phyloP scores from a whole-genome alignment of 2,888 invertebrate species.

The Bursaphelenchus okinawaensis region DNA sequence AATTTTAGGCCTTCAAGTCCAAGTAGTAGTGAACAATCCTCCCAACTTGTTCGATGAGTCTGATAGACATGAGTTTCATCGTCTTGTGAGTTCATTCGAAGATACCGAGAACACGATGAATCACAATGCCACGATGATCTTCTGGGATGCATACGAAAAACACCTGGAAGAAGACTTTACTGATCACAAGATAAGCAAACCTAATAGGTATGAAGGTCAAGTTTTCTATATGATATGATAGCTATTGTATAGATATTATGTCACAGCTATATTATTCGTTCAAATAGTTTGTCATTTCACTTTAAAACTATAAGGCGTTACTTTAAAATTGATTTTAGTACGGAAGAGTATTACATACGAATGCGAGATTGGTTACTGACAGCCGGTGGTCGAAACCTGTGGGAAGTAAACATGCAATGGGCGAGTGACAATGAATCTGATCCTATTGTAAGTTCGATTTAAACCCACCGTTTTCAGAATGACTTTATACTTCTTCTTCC shows the following conservation, averaged over 20 bases:
- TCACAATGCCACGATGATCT: constrained; percentile 55
- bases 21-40: constrained; percentile 53
- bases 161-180: constrained; percentile 38
- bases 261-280: too few species aligned
- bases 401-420: constrained; percentile 57
- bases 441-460: constrained; percentile 65
- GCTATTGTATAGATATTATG: too few species aligned
- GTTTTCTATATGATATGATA: neutral
- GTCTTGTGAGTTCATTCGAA: constrained; percentile 41
- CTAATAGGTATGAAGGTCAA: neutral
- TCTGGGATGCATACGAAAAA: constrained; percentile 48
- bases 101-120: constrained; percentile 52
- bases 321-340: constrained; percentile 14
- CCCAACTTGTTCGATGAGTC: constrained; percentile 45
- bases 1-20: constrained; percentile 53
- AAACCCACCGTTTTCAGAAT: too few species aligned
- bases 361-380: constrained; percentile 51
- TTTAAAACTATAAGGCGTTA: constrained; percentile 2
- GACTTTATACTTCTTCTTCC: too few species aligned
- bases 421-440: constrained; percentile 20
- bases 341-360: constrained; percentile 46
- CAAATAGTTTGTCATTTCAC: neutral
- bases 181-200: neutral
- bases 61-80: constrained; percentile 32
- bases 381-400: constrained; percentile 50